A percentile compares a stretch with the other conserved stretches of the same genome.
Conservation (phyloP, 2,797 vertebrate genomes). For the Cuniculus paca region DNA sequence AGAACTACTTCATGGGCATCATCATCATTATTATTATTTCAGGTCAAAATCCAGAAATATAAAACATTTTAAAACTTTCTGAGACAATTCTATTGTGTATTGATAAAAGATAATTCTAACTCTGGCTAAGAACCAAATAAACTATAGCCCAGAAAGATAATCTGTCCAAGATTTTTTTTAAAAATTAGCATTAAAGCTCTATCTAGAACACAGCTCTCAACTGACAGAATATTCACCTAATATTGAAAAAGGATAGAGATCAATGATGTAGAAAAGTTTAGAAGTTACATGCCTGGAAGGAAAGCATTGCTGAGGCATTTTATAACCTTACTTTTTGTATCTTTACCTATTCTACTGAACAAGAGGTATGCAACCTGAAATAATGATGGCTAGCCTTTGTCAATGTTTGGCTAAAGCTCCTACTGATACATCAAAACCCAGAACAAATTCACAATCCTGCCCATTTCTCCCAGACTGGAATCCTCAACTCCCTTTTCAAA, state of each 20-base stretch:
- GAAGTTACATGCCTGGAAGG: background rate
- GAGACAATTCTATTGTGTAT: constrained; percentile 7
- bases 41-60: background rate
- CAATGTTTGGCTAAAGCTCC: background rate
- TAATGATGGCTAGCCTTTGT: background rate
- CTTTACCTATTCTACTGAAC: constrained; percentile 32
- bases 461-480: background rate
- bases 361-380: constrained; percentile 32
- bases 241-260: background rate
- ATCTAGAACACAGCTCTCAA: constrained; percentile 33
- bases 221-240: background rate
- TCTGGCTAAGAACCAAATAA: constrained; percentile 10
- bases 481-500: background rate
- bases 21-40: background rate
- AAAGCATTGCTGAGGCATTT: background rate
- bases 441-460: background rate
- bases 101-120: background rate
- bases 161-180: background rate
- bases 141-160: constrained; percentile 11
- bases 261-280: constrained; percentile 27
- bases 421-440: constrained; percentile 49
- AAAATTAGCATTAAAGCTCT: background rate
- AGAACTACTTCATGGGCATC: background rate
- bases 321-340: background rate
- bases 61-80: background rate